phyloP scores from a whole-genome alignment of 2,888 invertebrate genomes.

The Myopa tessellatipennis region DNA sequence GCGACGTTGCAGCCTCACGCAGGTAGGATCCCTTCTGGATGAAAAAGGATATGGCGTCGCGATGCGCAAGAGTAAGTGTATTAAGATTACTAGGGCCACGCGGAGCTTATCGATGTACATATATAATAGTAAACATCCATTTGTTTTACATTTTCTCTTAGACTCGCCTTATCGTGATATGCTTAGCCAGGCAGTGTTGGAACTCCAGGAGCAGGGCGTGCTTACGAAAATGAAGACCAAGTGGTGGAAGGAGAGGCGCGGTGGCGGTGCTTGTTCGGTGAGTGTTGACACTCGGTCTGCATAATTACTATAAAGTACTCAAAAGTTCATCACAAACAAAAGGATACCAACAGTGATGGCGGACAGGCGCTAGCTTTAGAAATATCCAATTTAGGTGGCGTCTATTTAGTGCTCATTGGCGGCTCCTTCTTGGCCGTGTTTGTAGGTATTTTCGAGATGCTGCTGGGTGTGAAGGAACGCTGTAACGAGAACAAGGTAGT shows the following conservation, averaged over 20 bases:
- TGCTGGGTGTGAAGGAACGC: conserved; percentile 63
- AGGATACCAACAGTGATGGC: conserved; percentile 61
- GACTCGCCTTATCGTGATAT: conserved; percentile 75
- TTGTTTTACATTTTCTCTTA: conserved; percentile 40
- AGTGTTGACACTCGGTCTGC: conserved; percentile 53
- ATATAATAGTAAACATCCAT: not conserved
- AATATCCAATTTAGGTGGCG: conserved; percentile 76
- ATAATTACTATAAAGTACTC: conserved; percentile 12
- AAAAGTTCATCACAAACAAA: conserved; percentile 35
- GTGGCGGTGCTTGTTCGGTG: conserved; percentile 79
- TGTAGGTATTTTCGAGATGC: conserved; percentile 62
- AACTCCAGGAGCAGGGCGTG: conserved; percentile 85
- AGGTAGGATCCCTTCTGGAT: conserved; percentile 75
- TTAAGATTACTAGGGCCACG: not conserved
- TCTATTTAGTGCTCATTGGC: conserved; percentile 73
- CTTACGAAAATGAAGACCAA: conserved; percentile 82
- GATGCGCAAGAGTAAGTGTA: conserved; percentile 73
- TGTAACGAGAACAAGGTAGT: conserved; percentile 64
- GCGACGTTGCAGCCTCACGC: conserved; percentile 74
- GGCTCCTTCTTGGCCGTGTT: conserved; percentile 68
- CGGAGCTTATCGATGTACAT: not conserved
- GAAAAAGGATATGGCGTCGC: conserved; percentile 82
- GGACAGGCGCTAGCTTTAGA: conserved; percentile 70
- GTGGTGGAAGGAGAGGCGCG: conserved; percentile 91
- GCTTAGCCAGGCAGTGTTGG: conserved; percentile 83